Conservation (phyloP, 1,140 invertebrate species). For the Sitodiplosis mosellana region DNA sequence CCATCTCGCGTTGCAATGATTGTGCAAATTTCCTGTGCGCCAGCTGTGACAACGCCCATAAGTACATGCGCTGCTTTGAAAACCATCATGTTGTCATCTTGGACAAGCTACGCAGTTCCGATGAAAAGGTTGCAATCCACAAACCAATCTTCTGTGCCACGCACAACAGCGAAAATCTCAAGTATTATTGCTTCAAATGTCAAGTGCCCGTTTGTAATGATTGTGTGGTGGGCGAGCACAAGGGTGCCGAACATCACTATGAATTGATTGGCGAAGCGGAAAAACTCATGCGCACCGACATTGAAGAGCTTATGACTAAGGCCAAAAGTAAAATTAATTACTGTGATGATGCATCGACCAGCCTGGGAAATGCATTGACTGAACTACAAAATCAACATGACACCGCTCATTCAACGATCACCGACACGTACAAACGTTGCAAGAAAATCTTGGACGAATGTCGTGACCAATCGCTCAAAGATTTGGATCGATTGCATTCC, state of each 20-base stretch:
- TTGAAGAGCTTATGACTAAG: conserved; percentile 50
- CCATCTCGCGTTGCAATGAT: conserved; percentile 78
- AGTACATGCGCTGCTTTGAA: conserved; percentile 87
- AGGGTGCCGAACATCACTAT: conserved; percentile 54
- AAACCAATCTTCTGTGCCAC: conserved; percentile 62
- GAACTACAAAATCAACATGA: conserved; percentile 73
- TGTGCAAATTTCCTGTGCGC: conserved; percentile 85
- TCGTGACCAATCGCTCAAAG: conserved; percentile 51
- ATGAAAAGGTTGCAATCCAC: conserved; percentile 52
- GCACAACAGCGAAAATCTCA: conserved; percentile 58
- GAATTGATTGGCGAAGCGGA: conserved; percentile 58
- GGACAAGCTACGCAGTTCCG: conserved; percentile 63
- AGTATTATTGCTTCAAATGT: conserved; percentile 66
- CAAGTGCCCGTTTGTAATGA: conserved; percentile 67
- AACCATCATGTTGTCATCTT: conserved; percentile 75
- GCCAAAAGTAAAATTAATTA: conserved; percentile 49
- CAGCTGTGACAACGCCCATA: conserved; percentile 84
- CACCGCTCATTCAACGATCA: conserved; percentile 64
- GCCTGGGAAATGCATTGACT: conserved; percentile 56
- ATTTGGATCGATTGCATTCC: conserved; percentile 63
- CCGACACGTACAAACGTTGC: conserved; percentile 68
- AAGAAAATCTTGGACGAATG: conserved; percentile 63
- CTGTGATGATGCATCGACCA: conserved; percentile 52
- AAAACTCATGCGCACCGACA: conserved; percentile 50
- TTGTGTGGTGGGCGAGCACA: conserved; percentile 60